Percentiles rank a stretch among this genome's conserved stretches.
Conservation (phyloP, 2,888 invertebrate genomes). For the Microctonus brassicae region DNA sequence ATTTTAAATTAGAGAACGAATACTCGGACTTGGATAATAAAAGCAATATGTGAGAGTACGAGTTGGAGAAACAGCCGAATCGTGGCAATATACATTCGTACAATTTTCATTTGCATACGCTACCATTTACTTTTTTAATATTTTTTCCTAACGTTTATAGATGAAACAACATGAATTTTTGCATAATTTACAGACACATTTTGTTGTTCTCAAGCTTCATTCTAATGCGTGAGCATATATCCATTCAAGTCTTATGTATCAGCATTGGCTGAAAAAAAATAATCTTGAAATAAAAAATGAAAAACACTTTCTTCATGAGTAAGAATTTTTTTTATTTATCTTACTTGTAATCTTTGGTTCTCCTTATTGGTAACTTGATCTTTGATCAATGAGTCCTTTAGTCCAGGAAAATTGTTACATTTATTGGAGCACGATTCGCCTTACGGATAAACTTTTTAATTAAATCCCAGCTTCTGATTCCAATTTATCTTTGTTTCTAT, state of each 20-base stretch:
- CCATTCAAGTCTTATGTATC: background rate
- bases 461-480: constrained; percentile 63
- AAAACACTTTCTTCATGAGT: background rate
- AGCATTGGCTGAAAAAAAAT: background rate
- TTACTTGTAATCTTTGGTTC: constrained; percentile 3
- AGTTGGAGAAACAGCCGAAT: constrained; percentile 43
- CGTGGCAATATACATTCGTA: constrained; percentile 22
- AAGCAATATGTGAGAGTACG: constrained; percentile 12
- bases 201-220: background rate
- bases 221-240: background rate
- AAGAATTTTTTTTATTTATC: constrained; percentile 17
- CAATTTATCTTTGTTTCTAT: constrained; percentile 61
- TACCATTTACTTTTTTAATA: background rate
- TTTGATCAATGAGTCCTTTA: constrained; percentile 42
- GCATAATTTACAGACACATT: background rate
- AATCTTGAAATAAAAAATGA: background rate
- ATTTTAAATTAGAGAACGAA: constrained; percentile 62
- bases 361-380: constrained; percentile 10
- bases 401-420: constrained; percentile 37
- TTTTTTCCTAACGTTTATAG: background rate
- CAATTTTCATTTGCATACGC: background rate
- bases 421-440: background rate
- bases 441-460: constrained; percentile 62
- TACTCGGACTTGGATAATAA: constrained; percentile 40
- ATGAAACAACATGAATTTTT: background rate